Base-by-base conservation (phyloP, 2,113 vertebrate genomes). In the Paramisgurnus dabryanus region DNA sequence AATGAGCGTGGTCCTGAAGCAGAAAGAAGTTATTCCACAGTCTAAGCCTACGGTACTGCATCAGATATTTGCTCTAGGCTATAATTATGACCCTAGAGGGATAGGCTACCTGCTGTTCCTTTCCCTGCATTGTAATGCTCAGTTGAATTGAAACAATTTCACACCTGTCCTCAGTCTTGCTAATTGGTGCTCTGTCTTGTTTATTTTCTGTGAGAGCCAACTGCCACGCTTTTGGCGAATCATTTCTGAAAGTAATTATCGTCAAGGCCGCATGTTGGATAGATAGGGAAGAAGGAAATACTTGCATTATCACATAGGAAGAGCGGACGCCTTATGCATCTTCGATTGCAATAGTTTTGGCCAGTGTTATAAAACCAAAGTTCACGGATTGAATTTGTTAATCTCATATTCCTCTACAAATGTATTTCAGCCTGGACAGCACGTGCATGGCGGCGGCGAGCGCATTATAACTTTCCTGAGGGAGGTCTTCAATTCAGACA, bases 121-220 rank as follows among this genome's bases (percentile, higher is more conserved):
- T 66, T 77, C 61, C 74, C 63, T 77, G 74, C 74, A 77, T 77
- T 77, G 74, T 77, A 77, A 77, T 77, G 74, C 74, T 77, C 74
- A 77, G 74, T 77, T 77, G 74, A 77, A 77, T 77, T 77, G 74
- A 77, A 77, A 77, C 63, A 65, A 77, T 77, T 77, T 77, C 74
- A 77, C 74, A 77, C 74, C 74, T 77, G 74, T 77, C 74, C 74
- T 77, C 74, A 77, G 74, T 66, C 74, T 76, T 76, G 65, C 74
- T 76, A 76, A 76, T 76, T 76, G 74, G 74, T 66, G 61, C 63
- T 40, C 74, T 40, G 74, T 76, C 61, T 66, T 76, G 74, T 76
- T 65, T 66, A 66, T 76, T 76, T 76, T 76, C 45, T 53, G 34
- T 53, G 61, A 76, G 61, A 47, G 74, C 74, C 74, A 76, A 76